Evolutionary conservation across 1,140 invertebrate genomes (phyloP).

Genomic region (Drosophila bipectinata): DNA sequence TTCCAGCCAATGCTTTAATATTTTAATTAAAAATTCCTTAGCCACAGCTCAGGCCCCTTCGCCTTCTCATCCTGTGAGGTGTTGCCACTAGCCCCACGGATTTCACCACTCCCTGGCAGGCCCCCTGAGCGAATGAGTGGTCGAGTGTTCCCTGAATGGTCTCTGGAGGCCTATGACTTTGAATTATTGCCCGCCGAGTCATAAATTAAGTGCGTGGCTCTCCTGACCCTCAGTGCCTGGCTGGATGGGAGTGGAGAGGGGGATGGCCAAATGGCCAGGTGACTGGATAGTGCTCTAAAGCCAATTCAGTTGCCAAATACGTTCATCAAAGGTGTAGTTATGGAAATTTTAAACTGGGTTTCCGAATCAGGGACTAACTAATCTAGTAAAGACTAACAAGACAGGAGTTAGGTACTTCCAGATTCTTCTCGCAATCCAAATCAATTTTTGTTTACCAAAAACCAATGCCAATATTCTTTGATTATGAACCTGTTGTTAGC

Average conservation of each 20-base stretch:
- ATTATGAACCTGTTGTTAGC: not conserved
- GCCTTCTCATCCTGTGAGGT: conserved; percentile 7
- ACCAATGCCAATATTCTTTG: no score
- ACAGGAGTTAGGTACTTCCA: no score
- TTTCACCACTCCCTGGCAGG: conserved; percentile 1
- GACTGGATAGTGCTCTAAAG: not conserved
- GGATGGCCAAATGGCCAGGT: conserved; percentile 17
- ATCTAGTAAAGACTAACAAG: no score
- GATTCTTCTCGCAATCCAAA: no score
- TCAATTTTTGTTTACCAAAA: no score
- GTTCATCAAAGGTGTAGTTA: no score
- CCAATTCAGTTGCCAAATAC: conserved; percentile 13
- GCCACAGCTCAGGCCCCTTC: conserved; percentile 27
- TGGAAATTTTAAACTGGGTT: no score
- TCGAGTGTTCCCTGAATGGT: conserved; percentile 67
- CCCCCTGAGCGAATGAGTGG: conserved; percentile 53
- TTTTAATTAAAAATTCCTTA: conserved; percentile 80
- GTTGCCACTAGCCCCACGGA: conserved; percentile 24
- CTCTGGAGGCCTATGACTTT: conserved; percentile 79
- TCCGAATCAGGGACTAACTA: no score
- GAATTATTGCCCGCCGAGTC: conserved; percentile 79
- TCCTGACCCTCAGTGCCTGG: conserved; percentile 14
- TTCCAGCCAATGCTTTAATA: conserved; percentile 75
- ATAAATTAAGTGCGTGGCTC: conserved; percentile 72
- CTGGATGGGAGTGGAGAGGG: not conserved